Percentiles rank a stretch among this genome's conserved stretches.
These are phyloP conservation scores for Siderastrea siderea DNA, from an alignment of 92 coral and sea anemone species.

Conservation along the genomic window DNA sequence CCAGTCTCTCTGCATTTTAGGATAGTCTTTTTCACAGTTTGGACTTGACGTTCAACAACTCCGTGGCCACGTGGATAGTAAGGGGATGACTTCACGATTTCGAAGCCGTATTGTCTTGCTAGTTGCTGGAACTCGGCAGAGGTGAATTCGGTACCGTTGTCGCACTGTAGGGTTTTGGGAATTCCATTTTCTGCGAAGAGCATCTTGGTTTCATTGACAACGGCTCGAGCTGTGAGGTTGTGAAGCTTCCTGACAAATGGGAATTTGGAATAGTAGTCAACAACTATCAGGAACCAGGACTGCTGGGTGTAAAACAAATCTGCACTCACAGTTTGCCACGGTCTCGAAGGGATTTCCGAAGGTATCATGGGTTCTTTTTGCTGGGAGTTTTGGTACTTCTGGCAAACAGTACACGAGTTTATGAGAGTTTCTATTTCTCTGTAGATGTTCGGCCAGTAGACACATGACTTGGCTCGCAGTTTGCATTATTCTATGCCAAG, in stretches of 20 bases:
- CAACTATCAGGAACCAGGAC: too few relatives aligned
- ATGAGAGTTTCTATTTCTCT: too few relatives aligned
- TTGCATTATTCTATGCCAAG: neutral
- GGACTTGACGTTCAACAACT: slow-evolving; percentile 57
- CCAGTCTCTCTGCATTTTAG: slow-evolving; percentile 54
- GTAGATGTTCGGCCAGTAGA: too few relatives aligned
- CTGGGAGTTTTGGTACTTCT: too few relatives aligned
- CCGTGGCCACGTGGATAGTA: slow-evolving; percentile 57
- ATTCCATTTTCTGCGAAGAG: slow-evolving; percentile 45
- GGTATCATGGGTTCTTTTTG: neutral
- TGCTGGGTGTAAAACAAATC: too few relatives aligned
- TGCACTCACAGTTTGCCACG: too few relatives aligned
- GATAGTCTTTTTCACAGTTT: slow-evolving; percentile 47
- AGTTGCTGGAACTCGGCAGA: slow-evolving; percentile 44
- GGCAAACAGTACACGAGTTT: too few relatives aligned
- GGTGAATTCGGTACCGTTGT: slow-evolving; percentile 50
- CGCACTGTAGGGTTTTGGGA: slow-evolving; percentile 37
- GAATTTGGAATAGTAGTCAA: too few relatives aligned
- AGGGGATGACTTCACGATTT: slow-evolving; percentile 45
- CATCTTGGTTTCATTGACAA: neutral
- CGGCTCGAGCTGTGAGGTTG: neutral
- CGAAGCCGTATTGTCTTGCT: slow-evolving; percentile 42
- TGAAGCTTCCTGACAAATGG: too few relatives aligned
- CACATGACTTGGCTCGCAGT: neutral
- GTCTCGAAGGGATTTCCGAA: too few relatives aligned